Percentiles rank a stretch among this genome's conserved stretches.
Evolutionary conservation across 1,140 invertebrate species (phyloP).

Genomic region (Reticulitermes speratus): DNA sequence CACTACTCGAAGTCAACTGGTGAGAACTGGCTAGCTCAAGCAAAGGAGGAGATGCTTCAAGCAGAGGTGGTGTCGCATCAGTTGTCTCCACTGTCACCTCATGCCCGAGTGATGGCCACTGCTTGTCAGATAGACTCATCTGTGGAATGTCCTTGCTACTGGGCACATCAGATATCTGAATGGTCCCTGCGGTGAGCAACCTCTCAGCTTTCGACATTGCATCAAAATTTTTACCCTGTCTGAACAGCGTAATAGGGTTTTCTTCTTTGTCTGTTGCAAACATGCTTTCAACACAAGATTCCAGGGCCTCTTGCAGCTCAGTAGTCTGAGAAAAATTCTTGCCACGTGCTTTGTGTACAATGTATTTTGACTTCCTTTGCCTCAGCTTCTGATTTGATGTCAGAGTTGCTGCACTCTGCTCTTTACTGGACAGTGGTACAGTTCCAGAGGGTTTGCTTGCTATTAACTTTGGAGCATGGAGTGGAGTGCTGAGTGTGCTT

Average conservation of each 20-base stretch:
- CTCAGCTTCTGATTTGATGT: neutral
- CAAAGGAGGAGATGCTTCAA: neutral
- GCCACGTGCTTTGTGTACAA: neutral
- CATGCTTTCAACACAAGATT: conserved; percentile 7
- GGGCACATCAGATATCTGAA: neutral
- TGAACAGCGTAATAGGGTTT: neutral
- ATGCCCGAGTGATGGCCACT: neutral
- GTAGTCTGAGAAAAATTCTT: neutral
- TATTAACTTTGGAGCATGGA: neutral
- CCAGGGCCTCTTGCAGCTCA: neutral
- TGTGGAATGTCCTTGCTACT: neutral
- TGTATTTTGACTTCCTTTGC: neutral
- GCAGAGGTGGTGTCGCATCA: neutral
- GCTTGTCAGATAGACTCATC: neutral
- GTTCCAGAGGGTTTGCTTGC: neutral
- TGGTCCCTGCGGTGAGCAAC: neutral
- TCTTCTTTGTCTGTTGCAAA: neutral
- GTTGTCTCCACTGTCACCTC: neutral
- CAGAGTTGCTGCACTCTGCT: neutral
- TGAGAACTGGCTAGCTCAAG: neutral
- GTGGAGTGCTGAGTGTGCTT: neutral
- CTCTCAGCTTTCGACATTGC: neutral
- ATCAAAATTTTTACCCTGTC: neutral
- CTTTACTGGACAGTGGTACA: neutral
- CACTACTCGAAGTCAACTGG: neutral